Evolutionary conservation across 2,888 invertebrate genomes (phyloP).

Genomic region (Pterostichus niger): DNA sequence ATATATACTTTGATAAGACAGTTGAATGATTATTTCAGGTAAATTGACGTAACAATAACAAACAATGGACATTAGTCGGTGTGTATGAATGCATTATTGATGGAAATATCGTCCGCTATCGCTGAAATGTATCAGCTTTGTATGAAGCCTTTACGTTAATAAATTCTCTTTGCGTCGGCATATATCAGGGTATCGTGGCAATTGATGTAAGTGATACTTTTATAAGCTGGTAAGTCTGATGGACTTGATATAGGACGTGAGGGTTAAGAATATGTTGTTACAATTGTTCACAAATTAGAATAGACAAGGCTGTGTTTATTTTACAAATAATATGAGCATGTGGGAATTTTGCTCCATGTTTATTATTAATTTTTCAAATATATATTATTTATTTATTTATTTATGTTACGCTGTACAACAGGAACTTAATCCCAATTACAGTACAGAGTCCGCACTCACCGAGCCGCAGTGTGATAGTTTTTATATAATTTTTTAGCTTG

Average conservation of each 20-base stretch:
- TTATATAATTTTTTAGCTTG: no score
- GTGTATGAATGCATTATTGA: slow-evolving; percentile 48
- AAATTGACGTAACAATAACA: slow-evolving; percentile 59
- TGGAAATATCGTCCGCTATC: slow-evolving; percentile 37
- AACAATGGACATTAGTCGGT: slow-evolving; percentile 61
- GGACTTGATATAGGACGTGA: slow-evolving; percentile 16
- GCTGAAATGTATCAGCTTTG: slow-evolving; percentile 21
- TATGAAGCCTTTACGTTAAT: slow-evolving; percentile 30
- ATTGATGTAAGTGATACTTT: slow-evolving; percentile 38
- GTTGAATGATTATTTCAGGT: slow-evolving; percentile 48
- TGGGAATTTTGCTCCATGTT: background rate
- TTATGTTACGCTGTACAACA: no score
- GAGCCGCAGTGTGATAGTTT: no score
- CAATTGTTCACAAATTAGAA: slow-evolving; percentile 16
- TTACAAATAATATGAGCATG: background rate
- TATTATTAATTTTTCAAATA: no score
- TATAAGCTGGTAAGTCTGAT: background rate
- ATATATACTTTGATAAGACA: slow-evolving; percentile 14
- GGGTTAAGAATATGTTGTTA: slow-evolving; percentile 23
- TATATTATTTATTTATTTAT: no score
- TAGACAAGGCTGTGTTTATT: no score
- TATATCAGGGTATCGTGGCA: slow-evolving; percentile 7
- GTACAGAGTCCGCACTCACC: no score
- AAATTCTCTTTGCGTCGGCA: slow-evolving; percentile 31
- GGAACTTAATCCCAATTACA: no score